A percentile compares a stretch with the other conserved stretches of the same genome.
Evolutionary conservation across 2,888 invertebrate genomes (phyloP).

Genomic region (Buathra laborator): DNA sequence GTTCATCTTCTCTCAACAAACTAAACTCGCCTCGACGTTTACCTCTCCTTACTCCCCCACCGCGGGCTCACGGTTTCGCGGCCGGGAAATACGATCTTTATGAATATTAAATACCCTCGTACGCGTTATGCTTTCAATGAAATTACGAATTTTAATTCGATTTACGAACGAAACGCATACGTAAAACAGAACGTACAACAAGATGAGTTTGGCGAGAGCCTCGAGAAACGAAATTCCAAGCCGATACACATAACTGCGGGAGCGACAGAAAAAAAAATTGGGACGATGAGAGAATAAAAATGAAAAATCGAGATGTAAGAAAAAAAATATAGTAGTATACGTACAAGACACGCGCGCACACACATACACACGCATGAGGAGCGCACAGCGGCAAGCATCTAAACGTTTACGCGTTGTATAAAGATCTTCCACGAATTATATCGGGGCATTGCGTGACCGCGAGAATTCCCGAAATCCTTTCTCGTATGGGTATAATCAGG

Average conservation of each 20-base stretch:
- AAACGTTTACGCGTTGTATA: conserved; percentile 68
- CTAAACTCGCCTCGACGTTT: conserved; percentile 41
- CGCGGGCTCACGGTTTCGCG: no score
- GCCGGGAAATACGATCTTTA: not conserved
- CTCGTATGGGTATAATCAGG: conserved; percentile 76
- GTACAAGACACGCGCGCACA: not conserved
- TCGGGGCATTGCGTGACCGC: conserved; percentile 81
- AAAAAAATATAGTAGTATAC: conserved; percentile 13
- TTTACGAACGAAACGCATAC: no score
- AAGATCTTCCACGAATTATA: conserved; percentile 82
- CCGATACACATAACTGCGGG: not conserved
- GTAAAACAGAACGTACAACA: no score
- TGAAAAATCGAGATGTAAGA: conserved; percentile 29
- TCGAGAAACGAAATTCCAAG: not conserved
- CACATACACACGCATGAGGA: conserved; percentile 42
- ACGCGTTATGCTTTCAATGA: not conserved
- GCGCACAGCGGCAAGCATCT: conserved; percentile 43
- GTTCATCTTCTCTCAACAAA: conserved; percentile 36
- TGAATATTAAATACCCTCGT: not conserved
- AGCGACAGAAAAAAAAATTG: conserved; percentile 45
- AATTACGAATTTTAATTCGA: not conserved
- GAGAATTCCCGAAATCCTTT: conserved; percentile 77
- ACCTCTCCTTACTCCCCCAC: not conserved
- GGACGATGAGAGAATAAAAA: conserved; percentile 47
- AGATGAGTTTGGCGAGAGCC: not conserved